These are phyloP conservation scores for Cromileptes altivelis DNA, from an alignment of 2,113 vertebrate genomes.

Conservation along the genomic window DNA sequence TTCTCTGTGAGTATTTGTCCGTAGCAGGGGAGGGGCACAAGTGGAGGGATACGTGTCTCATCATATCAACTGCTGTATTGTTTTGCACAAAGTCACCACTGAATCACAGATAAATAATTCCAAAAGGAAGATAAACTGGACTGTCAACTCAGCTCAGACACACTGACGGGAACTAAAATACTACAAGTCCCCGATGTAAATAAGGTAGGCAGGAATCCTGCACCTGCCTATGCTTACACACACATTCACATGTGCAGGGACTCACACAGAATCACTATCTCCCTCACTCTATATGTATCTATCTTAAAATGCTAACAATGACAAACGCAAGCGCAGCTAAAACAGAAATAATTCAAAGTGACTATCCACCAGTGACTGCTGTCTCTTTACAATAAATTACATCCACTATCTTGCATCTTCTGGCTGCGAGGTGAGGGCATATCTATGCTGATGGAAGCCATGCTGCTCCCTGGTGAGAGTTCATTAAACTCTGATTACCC, in stretches of 20 bases:
- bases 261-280: neutral
- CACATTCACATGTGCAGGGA: neutral
- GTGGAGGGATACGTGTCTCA: conserved; percentile 37
- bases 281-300: neutral
- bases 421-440: conserved; percentile 6
- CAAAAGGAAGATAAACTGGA: conserved; percentile 59
- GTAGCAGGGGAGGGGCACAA: conserved; percentile 14
- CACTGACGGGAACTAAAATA: conserved; percentile 41
- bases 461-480: conserved; percentile 34
- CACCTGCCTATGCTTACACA: conserved; percentile 11
- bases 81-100: conserved; percentile 46
- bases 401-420: neutral
- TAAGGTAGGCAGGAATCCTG: conserved; percentile 9
- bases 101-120: conserved; percentile 54
- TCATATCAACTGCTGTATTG: conserved; percentile 51
- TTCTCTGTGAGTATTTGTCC: conserved; percentile 43
- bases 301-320: neutral
- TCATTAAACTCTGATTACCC: conserved; percentile 59
- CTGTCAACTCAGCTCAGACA: conserved; percentile 52
- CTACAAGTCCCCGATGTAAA: conserved; percentile 29
- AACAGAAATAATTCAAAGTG: conserved; percentile 22
- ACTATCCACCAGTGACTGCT: neutral
- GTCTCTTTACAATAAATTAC: conserved; percentile 31
- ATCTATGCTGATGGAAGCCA: conserved; percentile 18
- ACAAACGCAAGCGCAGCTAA: neutral